Conservation (phyloP, 2,888 invertebrate species). For the Bombylius major region DNA sequence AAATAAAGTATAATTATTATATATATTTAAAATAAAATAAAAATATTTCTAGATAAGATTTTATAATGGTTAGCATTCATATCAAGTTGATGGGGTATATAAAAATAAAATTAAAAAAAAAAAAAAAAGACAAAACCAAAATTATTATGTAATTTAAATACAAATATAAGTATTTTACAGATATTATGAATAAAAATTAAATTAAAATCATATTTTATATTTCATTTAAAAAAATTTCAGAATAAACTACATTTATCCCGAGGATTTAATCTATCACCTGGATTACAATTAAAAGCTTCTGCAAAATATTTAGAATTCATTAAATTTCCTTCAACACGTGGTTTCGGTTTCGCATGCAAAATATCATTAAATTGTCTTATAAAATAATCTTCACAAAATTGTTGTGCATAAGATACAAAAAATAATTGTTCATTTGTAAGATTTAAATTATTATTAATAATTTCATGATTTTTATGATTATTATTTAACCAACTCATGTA, state of each 20-base stretch:
- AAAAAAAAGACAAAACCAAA: no score
- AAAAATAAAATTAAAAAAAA: no score
- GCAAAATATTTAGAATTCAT: background rate
- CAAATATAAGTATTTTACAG: no score
- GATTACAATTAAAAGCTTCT: background rate
- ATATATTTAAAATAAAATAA: no score
- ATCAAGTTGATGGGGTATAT: no score
- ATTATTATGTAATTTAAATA: no score
- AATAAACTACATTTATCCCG: background rate
- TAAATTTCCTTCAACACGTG: background rate
- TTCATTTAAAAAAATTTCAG: background rate
- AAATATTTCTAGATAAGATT: no score
- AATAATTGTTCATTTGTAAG: background rate
- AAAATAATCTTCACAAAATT: background rate
- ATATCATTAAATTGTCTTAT: background rate
- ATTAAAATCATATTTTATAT: no score
- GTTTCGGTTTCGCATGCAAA: background rate
- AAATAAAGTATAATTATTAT: no score
- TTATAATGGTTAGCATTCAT: no score
- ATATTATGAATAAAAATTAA: no score
- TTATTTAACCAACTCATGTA: background rate
- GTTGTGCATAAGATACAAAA: constrained; percentile 2
- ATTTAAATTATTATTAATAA: background rate
- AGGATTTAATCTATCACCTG: background rate
- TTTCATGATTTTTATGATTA: background rate